A percentile compares a stretch with the other conserved stretches of the same genome.
phyloP scores from a whole-genome alignment of 1,140 invertebrate genomes.

The Eriocheir sinensis region DNA sequence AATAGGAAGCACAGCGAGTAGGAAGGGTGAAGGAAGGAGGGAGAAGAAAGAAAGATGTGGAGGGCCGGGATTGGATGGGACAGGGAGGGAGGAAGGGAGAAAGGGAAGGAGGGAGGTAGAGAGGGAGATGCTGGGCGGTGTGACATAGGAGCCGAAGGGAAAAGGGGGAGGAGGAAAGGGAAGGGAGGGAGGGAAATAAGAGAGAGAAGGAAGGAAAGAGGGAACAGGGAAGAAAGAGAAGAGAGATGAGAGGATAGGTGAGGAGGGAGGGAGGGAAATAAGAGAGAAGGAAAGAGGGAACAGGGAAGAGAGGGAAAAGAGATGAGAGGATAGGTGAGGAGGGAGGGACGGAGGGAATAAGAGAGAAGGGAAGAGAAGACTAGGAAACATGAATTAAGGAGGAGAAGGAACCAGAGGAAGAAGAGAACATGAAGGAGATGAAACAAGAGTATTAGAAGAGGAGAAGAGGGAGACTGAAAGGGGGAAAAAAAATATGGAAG shows the following conservation, averaged over 20 bases:
- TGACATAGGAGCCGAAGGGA: background rate
- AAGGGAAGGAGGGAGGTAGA: background rate
- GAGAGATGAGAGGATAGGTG: background rate
- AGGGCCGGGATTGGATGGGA: background rate
- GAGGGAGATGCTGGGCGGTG: background rate
- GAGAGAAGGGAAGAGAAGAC: too few species aligned
- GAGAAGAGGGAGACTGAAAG: too few species aligned
- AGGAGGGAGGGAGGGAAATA: background rate
- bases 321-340: background rate
- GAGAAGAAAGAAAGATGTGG: background rate
- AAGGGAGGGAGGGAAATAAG: background rate
- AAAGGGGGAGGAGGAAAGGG: background rate
- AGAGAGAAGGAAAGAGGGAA: background rate
- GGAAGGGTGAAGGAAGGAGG: too few species aligned
- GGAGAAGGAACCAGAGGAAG: too few species aligned
- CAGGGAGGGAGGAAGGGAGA: background rate
- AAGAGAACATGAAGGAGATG: too few species aligned
- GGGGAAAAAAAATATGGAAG: too few species aligned
- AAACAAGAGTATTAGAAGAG: too few species aligned
- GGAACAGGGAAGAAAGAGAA: too few species aligned
- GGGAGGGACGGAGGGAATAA: background rate
- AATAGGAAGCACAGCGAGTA: background rate
- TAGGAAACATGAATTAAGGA: too few species aligned
- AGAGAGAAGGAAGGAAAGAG: background rate
- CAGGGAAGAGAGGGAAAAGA: background rate